Conservation (phyloP, 1,140 invertebrate species). For the Cyphomyrmex costatus region DNA sequence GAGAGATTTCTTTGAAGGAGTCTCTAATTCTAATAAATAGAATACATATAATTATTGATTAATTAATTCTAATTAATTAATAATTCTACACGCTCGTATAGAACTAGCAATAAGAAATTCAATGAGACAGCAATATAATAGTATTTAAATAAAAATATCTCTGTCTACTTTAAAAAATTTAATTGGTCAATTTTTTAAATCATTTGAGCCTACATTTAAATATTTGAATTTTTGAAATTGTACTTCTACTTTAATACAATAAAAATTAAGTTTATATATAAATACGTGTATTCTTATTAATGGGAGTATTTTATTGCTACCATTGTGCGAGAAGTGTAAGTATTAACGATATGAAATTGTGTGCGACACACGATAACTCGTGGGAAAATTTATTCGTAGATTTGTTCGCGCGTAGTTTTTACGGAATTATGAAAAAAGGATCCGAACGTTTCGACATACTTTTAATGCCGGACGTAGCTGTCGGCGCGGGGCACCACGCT, state of each 20-base stretch:
- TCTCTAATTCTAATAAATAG: no score
- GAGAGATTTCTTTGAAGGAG: background rate
- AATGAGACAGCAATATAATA: background rate
- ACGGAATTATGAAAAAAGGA: conserved; percentile 30
- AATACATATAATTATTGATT: no score
- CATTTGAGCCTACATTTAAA: no score
- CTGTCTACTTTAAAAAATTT: background rate
- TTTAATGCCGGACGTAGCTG: conserved; percentile 47
- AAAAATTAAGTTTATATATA: background rate
- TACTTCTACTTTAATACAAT: background rate
- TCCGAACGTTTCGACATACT: conserved; percentile 38
- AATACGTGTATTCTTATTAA: background rate
- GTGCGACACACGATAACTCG: background rate
- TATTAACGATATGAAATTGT: conserved; percentile 8
- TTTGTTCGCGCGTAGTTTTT: background rate
- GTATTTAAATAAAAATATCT: background rate
- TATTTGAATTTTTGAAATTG: no score
- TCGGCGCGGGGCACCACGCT: conserved; percentile 30
- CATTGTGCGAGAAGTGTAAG: background rate
- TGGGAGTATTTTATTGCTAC: background rate
- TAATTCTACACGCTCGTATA: no score
- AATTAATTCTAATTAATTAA: no score
- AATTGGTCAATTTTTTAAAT: background rate
- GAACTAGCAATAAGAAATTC: background rate
- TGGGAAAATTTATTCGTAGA: conserved; percentile 4